Conservation (phyloP, 2,888 invertebrate genomes). For the Siphonodentalium dalli region DNA sequence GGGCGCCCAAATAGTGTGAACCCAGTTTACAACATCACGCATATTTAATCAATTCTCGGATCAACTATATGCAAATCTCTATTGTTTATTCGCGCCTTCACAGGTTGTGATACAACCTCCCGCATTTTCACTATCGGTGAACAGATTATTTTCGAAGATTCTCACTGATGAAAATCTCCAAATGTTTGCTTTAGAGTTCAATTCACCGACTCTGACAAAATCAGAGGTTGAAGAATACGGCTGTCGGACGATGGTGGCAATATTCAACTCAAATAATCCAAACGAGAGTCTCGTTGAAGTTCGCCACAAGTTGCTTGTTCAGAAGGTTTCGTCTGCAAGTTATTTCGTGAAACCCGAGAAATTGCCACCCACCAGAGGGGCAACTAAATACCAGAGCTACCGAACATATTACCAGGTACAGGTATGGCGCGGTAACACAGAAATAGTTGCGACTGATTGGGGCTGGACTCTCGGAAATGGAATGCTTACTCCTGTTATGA, state of each 20-base stretch:
- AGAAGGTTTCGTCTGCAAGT: background rate
- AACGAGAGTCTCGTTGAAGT: no score
- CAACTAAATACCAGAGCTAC: slow-evolving; percentile 4
- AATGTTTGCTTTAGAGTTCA: no score
- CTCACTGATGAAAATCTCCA: no score
- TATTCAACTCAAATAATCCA: no score
- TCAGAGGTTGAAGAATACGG: no score
- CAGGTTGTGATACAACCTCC: background rate
- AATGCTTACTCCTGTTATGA: background rate
- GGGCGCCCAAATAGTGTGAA: no score
- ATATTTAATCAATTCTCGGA: no score
- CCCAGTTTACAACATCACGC: no score
- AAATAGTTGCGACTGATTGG: background rate
- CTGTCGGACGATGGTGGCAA: no score
- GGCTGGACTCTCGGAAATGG: background rate
- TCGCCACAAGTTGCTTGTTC: background rate
- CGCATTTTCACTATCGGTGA: background rate
- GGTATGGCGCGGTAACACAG: slow-evolving; percentile 1
- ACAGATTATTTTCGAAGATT: no score
- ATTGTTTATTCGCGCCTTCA: slow-evolving; percentile 1
- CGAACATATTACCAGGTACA: slow-evolving; percentile 2
- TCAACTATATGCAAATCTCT: background rate
- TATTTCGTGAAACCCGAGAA: background rate
- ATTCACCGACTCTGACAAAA: no score
- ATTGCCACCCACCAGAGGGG: slow-evolving; percentile 4